Base-by-base conservation (phyloP, 2,888 invertebrate genomes). In the Gymnosoma rotundatum region DNA sequence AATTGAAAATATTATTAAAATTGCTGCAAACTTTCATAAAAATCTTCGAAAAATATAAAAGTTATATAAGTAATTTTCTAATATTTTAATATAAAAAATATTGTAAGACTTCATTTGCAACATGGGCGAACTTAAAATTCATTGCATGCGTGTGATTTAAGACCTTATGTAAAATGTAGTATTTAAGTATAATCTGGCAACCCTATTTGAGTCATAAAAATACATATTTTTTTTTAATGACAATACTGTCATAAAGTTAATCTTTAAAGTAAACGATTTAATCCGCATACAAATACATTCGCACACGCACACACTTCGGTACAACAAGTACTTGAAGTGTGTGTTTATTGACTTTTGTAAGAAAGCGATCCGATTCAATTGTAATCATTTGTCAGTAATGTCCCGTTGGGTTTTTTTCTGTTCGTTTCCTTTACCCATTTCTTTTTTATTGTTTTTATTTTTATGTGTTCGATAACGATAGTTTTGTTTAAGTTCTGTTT, bases 401-500 rank as follows among this genome's bases (percentile, higher is more conserved):
- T 82, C 84, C 84, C 78, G 81, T 81, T 58, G 81, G 75, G 81
- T 78, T 70, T 70, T 78, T 84, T 61, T 56, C 64, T 32, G 8
- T 25, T 56, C 16, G 4, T 78, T 32, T 50, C n/a, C 2, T n/a
- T 61, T 63, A 58, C 54, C 18, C 25, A 18, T 18, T 52, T 69
- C 36, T 25, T 61, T 50, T 45, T 36, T 7, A 20, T 20, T 54
- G 1, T 7, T n/a, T 54, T 69, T 50, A 32, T 56, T 38, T 48
- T 70, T 45, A 63, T 61, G 32, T 63, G n/a, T 45, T 52, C 21
- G 45, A 56, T 63, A 56, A 63, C 42, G 42, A 42, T 42, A 16
- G 61, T 69, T 61, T 50, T 42, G 16, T 42, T 61, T 63, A 32
- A 25, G n/a, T 38, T 38, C 16, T n/a, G 45, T 67, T 58, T 42